Evolutionary conservation across 2,888 invertebrate genomes (phyloP).

Genomic region (Epistrophe grossulariae): DNA sequence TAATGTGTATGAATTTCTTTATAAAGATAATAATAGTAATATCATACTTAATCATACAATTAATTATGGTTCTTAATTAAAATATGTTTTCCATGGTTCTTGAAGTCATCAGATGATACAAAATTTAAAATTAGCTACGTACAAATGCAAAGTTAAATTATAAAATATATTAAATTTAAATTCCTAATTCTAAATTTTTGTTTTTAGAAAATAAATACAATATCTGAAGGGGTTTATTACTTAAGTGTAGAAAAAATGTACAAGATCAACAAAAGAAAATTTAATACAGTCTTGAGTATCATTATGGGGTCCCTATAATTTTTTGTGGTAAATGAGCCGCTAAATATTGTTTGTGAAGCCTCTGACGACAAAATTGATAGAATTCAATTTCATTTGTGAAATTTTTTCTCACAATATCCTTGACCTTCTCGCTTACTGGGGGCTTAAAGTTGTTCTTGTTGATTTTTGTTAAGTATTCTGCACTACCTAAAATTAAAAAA

Average conservation of each 20-base stretch:
- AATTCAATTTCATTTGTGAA: slow-evolving; percentile 96
- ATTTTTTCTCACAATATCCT: slow-evolving; percentile 92
- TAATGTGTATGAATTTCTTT: neutral
- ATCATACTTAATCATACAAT: neutral
- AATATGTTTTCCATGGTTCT: neutral
- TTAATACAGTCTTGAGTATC: slow-evolving; percentile 3
- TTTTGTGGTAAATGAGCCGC: slow-evolving; percentile 86
- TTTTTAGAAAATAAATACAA: slow-evolving; percentile 64
- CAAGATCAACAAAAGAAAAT: slow-evolving; percentile 36
- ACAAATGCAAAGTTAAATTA: neutral
- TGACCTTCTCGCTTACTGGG: slow-evolving; percentile 93
- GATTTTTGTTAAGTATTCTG: slow-evolving; percentile 90
- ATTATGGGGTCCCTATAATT: slow-evolving; percentile 76
- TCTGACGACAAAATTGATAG: slow-evolving; percentile 94
- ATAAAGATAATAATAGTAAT: neutral
- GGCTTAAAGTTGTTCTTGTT: slow-evolving; percentile 95
- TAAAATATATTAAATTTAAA: neutral
- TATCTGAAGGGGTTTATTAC: slow-evolving; percentile 23
- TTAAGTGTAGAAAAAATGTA: slow-evolving; percentile 41
- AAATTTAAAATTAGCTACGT: neutral
- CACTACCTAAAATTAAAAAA: slow-evolving; percentile 86
- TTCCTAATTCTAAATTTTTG: slow-evolving; percentile 18
- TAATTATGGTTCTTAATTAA: neutral
- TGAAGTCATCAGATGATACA: neutral
- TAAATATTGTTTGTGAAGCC: slow-evolving; percentile 91